Conservation (phyloP, 1,140 invertebrate species). For the Diuraphis noxia region DNA sequence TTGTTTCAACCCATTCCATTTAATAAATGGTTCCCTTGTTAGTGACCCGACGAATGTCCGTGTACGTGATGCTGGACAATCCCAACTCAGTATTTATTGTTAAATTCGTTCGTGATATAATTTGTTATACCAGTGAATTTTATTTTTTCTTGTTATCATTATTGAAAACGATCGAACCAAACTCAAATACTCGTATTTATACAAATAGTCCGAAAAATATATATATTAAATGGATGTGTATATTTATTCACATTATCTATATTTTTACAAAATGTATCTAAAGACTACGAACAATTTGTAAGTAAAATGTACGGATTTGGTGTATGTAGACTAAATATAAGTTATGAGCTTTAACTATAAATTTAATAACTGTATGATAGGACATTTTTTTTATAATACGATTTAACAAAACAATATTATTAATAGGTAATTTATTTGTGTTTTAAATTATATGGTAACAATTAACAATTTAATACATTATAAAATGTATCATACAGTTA, state of each 20-base stretch:
- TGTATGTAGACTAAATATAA: neutral
- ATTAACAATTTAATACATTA: neutral
- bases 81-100: constrained; percentile 43
- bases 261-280: neutral
- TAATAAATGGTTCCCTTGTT: constrained; percentile 48
- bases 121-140: constrained; percentile 25
- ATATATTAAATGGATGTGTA: neutral
- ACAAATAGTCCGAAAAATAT: neutral
- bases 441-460: neutral
- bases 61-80: constrained; percentile 45
- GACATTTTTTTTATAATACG: too few species aligned
- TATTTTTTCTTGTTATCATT: constrained; percentile 19
- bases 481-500: neutral
- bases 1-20: constrained; percentile 46
- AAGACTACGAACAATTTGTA: neutral
- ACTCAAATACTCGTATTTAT: neutral
- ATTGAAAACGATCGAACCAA: neutral
- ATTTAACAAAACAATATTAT: neutral
- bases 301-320: neutral
- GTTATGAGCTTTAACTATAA: neutral
- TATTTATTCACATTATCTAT: neutral
- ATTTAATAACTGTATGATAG: neutral
- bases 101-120: constrained; percentile 36
- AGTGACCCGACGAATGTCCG: constrained; percentile 40
- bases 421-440: neutral